Percentiles rank a stretch among this genome's conserved stretches.
phyloP scores from a whole-genome alignment of 2,888 invertebrate genomes.

The Apamea crenata region DNA sequence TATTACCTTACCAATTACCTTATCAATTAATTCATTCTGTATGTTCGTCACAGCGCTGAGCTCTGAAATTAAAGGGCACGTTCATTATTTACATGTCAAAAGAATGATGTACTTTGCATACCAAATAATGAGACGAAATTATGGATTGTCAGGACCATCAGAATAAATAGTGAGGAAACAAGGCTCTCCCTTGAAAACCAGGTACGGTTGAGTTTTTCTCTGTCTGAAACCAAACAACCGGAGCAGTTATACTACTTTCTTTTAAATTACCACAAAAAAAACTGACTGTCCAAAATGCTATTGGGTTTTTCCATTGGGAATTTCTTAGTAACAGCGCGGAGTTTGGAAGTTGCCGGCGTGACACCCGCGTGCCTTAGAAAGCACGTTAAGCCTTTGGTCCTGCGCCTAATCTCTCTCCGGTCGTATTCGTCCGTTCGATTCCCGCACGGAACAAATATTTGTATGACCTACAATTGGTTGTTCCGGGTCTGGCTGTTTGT shows the following conservation, averaged over 20 bases:
- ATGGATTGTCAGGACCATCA: constrained; percentile 2
- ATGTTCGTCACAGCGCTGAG: constrained; percentile 6
- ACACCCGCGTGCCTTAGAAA: no score
- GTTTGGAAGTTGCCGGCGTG: no score
- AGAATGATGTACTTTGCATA: constrained; percentile 5
- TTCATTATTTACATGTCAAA: constrained; percentile 43
- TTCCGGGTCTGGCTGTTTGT: no score
- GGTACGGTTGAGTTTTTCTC: not conserved
- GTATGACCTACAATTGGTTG: no score
- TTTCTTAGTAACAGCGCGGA: no score
- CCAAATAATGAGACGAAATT: constrained; percentile 13
- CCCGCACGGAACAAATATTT: no score
- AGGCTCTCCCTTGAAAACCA: not conserved
- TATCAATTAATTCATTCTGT: constrained; percentile 26
- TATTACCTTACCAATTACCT: constrained; percentile 14
- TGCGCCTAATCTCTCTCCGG: no score
- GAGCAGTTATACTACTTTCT: not conserved
- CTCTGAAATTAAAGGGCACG: constrained; percentile 8
- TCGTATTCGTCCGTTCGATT: no score
- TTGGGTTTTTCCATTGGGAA: no score
- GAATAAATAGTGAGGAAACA: not conserved
- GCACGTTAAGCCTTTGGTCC: no score
- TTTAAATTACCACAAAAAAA: not conserved
- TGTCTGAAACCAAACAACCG: not conserved
- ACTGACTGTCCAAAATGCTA: no score